These are phyloP conservation scores for Diorhabda sublineata DNA, from an alignment of 1,140 invertebrate species.

Conservation along the genomic window DNA sequence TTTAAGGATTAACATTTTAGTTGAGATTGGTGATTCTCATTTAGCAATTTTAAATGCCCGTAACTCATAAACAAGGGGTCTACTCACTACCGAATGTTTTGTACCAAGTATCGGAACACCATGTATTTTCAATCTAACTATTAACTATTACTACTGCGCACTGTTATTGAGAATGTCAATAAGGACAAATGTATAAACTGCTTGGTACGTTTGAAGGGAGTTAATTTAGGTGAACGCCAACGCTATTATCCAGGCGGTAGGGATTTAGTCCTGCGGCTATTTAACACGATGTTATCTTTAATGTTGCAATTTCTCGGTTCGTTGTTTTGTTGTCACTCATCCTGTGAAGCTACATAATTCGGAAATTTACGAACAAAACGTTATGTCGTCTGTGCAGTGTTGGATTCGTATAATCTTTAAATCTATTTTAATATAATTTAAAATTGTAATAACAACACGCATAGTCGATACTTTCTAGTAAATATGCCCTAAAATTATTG, in stretches of 20 bases:
- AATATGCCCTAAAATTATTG: too few species aligned
- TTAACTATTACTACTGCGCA: too few species aligned
- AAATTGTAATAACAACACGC: too few species aligned
- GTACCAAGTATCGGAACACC: too few species aligned
- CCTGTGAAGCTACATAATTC: not conserved
- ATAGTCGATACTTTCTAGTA: too few species aligned
- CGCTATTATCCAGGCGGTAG: constrained; percentile 31
- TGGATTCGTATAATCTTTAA: not conserved
- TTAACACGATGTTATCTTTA: constrained; percentile 41
- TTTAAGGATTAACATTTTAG: too few species aligned
- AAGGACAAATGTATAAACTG: constrained; percentile 31
- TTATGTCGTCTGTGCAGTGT: not conserved
- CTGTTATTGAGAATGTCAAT: not conserved
- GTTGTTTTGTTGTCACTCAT: constrained; percentile 30
- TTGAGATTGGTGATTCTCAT: too few species aligned
- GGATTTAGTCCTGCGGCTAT: constrained; percentile 32
- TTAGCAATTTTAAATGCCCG: too few species aligned
- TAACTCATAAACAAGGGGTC: too few species aligned
- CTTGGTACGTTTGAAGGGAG: constrained; percentile 27
- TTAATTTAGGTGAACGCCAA: constrained; percentile 30
- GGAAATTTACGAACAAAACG: not conserved
- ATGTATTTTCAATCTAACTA: too few species aligned
- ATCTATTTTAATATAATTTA: too few species aligned
- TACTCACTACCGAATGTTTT: too few species aligned
- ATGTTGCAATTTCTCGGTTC: constrained; percentile 39